Base-by-base conservation (phyloP, 2,888 invertebrate species). In the Bugula neritina region DNA sequence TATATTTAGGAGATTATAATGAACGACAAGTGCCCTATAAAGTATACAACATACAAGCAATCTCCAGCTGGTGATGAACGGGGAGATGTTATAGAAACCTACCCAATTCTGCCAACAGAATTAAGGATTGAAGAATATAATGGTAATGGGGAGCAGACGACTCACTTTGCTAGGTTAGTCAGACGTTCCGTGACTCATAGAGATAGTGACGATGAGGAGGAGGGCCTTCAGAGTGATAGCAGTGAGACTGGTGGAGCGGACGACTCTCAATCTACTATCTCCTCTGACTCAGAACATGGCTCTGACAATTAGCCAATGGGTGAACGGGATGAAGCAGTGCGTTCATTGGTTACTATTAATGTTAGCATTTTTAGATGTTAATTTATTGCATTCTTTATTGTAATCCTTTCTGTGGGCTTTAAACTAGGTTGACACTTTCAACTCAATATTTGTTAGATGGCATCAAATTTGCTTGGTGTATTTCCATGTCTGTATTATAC, bases 21-120 rank as follows among this genome's bases (percentile, higher is more conserved):
- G 82, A 93, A 92, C 75, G 94, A 95, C 79, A 92, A 94, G 79
- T 91, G 94, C 71, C 92, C 95, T 63, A 94, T 96, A 43, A 90
- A 94, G 78, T 96, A 96, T 86, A 94, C 95, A 72, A 94, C 93
- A 81, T 96, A 95, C 86, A 83, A 80, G 70, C 70, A 43, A 25
- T 70, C 70, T 2, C 5, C n/a, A 2, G 52, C 25, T 5, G 70
- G 10, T n/a, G 43, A 43, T 23, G 35, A 70, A 10, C 23, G 21
- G 13, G 70, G 25, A 5, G 70, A 43, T 10, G 70, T 29, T 10
- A 29, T 5, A 70, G 23, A 13, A 69, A n/a, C 5, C 23, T 5
- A 17, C 5, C 27, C 21, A 27, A 63, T 27, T 13, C 10, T 25
- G 34, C 29, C 27, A 17, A 63, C 34, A 10, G 63, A 63, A 34